Conservation (phyloP, 2,797 vertebrate species). For the Poecilia picta region DNA sequence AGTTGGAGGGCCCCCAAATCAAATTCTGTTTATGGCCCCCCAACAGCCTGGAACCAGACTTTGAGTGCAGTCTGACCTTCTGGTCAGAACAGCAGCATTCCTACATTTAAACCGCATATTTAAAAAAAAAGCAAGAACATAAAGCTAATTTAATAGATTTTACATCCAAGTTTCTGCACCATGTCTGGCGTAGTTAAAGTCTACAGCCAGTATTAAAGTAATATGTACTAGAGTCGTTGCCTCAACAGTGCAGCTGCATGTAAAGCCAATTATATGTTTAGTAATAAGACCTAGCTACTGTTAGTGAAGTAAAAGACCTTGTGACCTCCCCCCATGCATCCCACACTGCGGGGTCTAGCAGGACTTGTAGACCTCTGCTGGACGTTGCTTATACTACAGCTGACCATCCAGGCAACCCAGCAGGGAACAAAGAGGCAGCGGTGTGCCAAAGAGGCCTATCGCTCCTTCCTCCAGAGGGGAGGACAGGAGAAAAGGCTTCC, state of each 20-base stretch:
- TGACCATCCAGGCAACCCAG: conserved; percentile 71
- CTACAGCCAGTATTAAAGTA: conserved; percentile 18
- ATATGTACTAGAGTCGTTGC: conserved; percentile 48
- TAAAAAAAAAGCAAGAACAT: too few species aligned
- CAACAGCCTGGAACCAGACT: not conserved
- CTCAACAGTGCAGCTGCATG: conserved; percentile 32
- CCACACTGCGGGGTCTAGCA: conserved; percentile 5
- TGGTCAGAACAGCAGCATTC: not conserved
- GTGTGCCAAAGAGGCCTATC: conserved; percentile 69
- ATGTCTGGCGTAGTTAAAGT: conserved; percentile 10
- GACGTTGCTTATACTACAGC: conserved; percentile 54
- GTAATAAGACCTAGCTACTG: conserved; percentile 57
- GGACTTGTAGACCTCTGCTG: conserved; percentile 74
- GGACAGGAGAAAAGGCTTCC: conserved; percentile 31
- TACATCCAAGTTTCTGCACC: not conserved
- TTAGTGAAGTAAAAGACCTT: conserved; percentile 52
- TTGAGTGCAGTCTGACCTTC: not conserved
- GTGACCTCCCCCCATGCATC: conserved; percentile 14
- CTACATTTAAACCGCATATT: not conserved
- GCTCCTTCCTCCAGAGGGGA: conserved; percentile 39
- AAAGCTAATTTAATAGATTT: conserved; percentile 9
- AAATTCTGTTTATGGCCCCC: not conserved
- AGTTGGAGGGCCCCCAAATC: not conserved
- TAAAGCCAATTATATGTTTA: conserved; percentile 62
- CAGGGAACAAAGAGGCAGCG: conserved; percentile 74